Conservation (phyloP, 1,140 invertebrate species). For the Uloborus diversus region DNA sequence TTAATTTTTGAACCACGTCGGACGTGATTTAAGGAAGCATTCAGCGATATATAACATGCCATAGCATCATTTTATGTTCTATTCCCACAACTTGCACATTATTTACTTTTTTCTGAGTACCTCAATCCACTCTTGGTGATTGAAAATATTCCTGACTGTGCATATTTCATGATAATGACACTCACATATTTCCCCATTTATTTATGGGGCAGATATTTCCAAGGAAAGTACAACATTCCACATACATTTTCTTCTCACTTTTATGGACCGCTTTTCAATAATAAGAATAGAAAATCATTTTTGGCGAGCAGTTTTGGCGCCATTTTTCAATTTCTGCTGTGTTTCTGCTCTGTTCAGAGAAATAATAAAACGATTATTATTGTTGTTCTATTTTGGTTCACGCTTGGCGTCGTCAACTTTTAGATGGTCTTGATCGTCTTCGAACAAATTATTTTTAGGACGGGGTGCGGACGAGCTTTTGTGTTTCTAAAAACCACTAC, state of each 20-base stretch:
- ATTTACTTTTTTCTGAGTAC: slow-evolving; percentile 18
- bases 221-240: slow-evolving; percentile 14
- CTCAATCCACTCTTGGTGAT: slow-evolving; percentile 37
- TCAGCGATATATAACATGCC: not conserved
- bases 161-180: slow-evolving; percentile 53
- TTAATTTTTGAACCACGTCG: slow-evolving; percentile 6
- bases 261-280: slow-evolving; percentile 23
- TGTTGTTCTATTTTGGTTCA: slow-evolving; percentile 1
- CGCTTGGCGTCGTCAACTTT: too few relatives aligned
- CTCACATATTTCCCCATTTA: slow-evolving; percentile 20
- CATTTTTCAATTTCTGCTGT: slow-evolving; percentile 33
- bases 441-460: too few relatives aligned
- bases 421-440: too few relatives aligned
- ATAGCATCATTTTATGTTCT: slow-evolving; percentile 27
- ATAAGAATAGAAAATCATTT: slow-evolving; percentile 33
- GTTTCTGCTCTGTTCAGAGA: not conserved
- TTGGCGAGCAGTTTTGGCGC: not conserved
- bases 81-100: slow-evolving; percentile 2
- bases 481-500: too few relatives aligned
- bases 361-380: slow-evolving; percentile 39
- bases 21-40: slow-evolving; percentile 3
- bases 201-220: slow-evolving; percentile 36
- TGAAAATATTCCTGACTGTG: slow-evolving; percentile 33
- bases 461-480: too few relatives aligned
- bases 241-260: slow-evolving; percentile 1